Evolutionary conservation across 2,113 vertebrate species (phyloP), one percentile per base, ranked within the genome.

Genomic region (Microcebus griseorufus): DNA sequence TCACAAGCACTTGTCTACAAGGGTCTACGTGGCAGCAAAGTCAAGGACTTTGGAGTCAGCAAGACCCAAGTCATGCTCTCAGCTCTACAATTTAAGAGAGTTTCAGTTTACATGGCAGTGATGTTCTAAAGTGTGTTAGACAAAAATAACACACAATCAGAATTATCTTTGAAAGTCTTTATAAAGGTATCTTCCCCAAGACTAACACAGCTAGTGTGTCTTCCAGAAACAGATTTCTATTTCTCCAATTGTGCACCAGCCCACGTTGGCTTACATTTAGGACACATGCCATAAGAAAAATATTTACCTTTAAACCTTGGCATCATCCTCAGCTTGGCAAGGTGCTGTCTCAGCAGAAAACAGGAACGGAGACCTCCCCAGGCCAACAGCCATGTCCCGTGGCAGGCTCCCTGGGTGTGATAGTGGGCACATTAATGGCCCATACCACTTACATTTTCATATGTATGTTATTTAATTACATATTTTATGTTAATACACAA

Each of bases 51-150:
- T 6, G 23, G 79, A 90, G 81, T 92, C 95, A 73, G 60, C 85
- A 94, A 96, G 93, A 95, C 84, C 70, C 37, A 58, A 80, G 88
- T 92, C 88, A 96, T 32, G 37, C 58, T n/a, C n/a, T 58, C 73
- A 53, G 83, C 67, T 81, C 79, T 93, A 18, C 22, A 1, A 81
- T 94, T 62, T 60, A 92, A 94, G 51, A 75, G 51, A 73, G n/a
- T 88, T 83, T 92, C 64, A 12, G 17, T 25, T 60, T 76, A 39
- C 9, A 39, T 18, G 34, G 39, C 29, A 48, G 27, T 48, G 60
- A 53, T 65, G 27, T 64, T 90, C 81, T 94, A 25, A 95, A 92
- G 85, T 20, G 3, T 48, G 20, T 84, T 73, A 84, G 55, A 73
- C 11, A 83, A 95, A 95, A 94, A 69, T 85, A 90, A 48, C 4